Base-by-base conservation (phyloP, 2,113 vertebrate genomes). In the Alethe diademata region DNA sequence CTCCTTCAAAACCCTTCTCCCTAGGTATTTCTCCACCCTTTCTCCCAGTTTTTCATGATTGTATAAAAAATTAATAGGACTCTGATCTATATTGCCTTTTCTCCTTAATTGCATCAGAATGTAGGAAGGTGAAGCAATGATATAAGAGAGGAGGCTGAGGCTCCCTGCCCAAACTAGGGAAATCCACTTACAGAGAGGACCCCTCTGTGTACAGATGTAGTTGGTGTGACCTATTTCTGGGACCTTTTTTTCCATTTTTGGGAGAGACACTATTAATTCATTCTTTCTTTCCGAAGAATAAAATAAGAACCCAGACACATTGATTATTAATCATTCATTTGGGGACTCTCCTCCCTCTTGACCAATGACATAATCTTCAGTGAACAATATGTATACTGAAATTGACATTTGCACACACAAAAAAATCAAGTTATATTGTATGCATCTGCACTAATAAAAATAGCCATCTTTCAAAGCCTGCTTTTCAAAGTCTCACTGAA, bases 301-400 rank as follows among this genome's bases (percentile, higher is more conserved):
- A 97, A 97, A 97, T 90, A 92, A 94, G 72, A 91, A 96, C 95
- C 96, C 96, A 97, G 97, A 96, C 97, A 92, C 97, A 98, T 97
- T 98, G 98, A 98, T 98, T 98, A 98, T 97, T 98, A 97, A 98
- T 98, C 97, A 98, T 96, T 97, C 96, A 96, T 97, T 75, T 97
- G 90, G 78, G 96, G 74, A 94, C 96, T 96, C 93, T 96, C 91
- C 97, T 94, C 89, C 94, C 93, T 96, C 92, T 97, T 97, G 93
- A 97, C 95, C 97, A 97, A 95, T 97, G 97, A 97, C 92, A 97
- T 91, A 97, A 97, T 98, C 95, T 95, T 92, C 86, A 79, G 70
- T 95, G 91, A 95, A 91, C 91, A 94, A 96, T 97, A 97, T 94
- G 95, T 98, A 93, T 88, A 97, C 90, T 95, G 75, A 96, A 97